Base-by-base conservation (phyloP, 2,888 invertebrate genomes). In the Xanthia icteritia region DNA sequence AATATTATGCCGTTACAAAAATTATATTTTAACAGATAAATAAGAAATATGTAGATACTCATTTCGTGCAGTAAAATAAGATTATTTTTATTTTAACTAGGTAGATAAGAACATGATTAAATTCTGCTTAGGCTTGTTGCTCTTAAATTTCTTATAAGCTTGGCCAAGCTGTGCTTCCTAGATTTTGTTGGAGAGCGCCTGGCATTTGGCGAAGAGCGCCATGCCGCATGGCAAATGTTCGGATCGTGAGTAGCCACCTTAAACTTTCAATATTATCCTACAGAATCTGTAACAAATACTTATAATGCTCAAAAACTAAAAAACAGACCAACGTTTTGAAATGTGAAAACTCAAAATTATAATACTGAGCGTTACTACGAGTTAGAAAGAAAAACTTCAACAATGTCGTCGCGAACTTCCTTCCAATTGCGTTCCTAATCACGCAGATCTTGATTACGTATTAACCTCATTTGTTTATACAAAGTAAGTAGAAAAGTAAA, bases 401-500 rank as follows among this genome's bases (percentile, higher is more conserved):
- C 73, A 80, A 66, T 73, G 48, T 63, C 72, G 63, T 82, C 66
- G 68, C 76, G 11, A 89, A 84, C 67, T 81, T 74, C 65, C 20
- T 67, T 77, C 69, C 81, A 75, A 80, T 84, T 84, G 75, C 70
- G 76, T 82, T 81, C 56, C 83, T 85, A 84, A 86, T 88, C 79
- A 86, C 77, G 78, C 79, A 84, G 83, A 86, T 82, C 85, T 84
- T 88, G 79, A 89, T 87, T 87, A 87, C 81, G 84, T 82, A 86
- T 81, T 85, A 89, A 88, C 87, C 84, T 86, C 84, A 89, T 88
- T 88, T 88, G 87, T 87, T 89, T 87, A 86, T 81, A 81, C 81
- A 87, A 89, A 90, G 84, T 86, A 88, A 86, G 83, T 83, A 83
- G 76, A 84, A 89, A 89, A 87, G 90, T 90, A 91, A 91, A 92